A percentile compares a stretch with the other conserved stretches of the same genome.
phyloP scores from a whole-genome alignment of 2,888 invertebrate genomes.

The Zaprionus bogoriensis region DNA sequence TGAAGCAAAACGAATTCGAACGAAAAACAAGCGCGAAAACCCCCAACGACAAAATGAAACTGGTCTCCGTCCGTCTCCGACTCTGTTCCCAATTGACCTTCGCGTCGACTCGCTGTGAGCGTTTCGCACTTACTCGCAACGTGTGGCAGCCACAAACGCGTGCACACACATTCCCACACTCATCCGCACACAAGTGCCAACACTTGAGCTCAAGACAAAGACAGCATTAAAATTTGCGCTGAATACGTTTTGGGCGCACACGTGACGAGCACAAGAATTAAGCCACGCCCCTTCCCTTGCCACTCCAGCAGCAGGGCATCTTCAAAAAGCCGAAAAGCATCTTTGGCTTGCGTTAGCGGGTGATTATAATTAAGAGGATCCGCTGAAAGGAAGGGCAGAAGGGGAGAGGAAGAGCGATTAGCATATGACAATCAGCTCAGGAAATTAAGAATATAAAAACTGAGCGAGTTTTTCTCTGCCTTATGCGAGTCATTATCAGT shows the following conservation, averaged over 20 bases:
- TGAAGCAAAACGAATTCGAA: constrained; percentile 4
- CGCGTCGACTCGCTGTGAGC: background rate
- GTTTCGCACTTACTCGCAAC: constrained; percentile 15
- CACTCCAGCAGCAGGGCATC: background rate
- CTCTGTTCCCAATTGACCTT: constrained; percentile 46
- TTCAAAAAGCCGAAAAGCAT: background rate
- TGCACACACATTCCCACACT: constrained; percentile 11
- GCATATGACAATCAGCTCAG: background rate
- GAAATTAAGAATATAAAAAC: background rate
- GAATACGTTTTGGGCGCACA: constrained; percentile 51
- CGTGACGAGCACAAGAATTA: constrained; percentile 45
- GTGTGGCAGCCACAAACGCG: constrained; percentile 10
- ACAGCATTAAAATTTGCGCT: constrained; percentile 37
- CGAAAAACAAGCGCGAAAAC: constrained; percentile 5
- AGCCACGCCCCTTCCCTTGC: background rate
- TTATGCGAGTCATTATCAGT: background rate
- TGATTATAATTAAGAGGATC: background rate
- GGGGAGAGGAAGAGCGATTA: background rate
- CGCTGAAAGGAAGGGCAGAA: background rate
- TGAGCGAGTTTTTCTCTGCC: background rate
- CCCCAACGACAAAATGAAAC: constrained; percentile 28
- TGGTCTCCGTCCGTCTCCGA: constrained; percentile 23
- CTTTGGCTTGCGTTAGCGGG: background rate
- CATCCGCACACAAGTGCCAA: background rate
- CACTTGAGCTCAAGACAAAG: constrained; percentile 12